A percentile compares a stretch with the other conserved stretches of the same genome.
Evolutionary conservation across 1,140 invertebrate genomes (phyloP).

Genomic region (Scaptomyza hsui): DNA sequence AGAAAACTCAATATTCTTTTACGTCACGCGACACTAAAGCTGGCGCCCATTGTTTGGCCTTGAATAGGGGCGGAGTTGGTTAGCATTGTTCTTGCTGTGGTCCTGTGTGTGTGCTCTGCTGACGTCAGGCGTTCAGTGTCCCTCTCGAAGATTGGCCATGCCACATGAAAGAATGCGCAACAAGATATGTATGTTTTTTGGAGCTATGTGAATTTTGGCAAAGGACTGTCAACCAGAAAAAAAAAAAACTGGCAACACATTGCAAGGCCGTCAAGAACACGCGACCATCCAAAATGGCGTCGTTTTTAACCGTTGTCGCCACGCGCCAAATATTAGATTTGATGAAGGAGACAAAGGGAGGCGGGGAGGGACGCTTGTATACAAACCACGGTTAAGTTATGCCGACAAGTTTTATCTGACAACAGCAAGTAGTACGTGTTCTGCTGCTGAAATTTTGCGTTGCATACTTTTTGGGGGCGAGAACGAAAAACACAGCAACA

Average conservation of each 20-base stretch:
- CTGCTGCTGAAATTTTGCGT: constrained; percentile 33
- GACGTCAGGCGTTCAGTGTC: constrained; percentile 57
- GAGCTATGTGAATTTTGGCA: constrained; percentile 8
- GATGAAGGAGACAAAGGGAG: neutral
- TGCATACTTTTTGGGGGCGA: constrained; percentile 58
- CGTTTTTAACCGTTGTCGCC: constrained; percentile 61
- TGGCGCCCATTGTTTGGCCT: constrained; percentile 68
- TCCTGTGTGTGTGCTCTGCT: constrained; percentile 21
- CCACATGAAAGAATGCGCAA: constrained; percentile 71
- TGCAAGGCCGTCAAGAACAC: constrained; percentile 54
- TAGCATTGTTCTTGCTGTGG: neutral
- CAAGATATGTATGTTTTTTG: constrained; percentile 54
- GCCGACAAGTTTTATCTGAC: constrained; percentile 51
- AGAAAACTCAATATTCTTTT: constrained; percentile 67
- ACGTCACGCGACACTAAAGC: constrained; percentile 70
- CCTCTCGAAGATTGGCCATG: constrained; percentile 62
- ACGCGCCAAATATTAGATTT: constrained; percentile 59
- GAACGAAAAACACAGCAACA: neutral
- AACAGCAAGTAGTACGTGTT: constrained; percentile 35
- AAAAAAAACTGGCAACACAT: constrained; percentile 13
- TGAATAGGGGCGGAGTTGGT: constrained; percentile 46
- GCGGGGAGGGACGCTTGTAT: neutral
- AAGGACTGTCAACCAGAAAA: constrained; percentile 1
- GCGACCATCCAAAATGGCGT: constrained; percentile 64
- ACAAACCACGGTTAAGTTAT: constrained; percentile 62